Conservation (phyloP, 37 sponge, comb jelly and placozoan genomes). For the Crambe crambe region DNA sequence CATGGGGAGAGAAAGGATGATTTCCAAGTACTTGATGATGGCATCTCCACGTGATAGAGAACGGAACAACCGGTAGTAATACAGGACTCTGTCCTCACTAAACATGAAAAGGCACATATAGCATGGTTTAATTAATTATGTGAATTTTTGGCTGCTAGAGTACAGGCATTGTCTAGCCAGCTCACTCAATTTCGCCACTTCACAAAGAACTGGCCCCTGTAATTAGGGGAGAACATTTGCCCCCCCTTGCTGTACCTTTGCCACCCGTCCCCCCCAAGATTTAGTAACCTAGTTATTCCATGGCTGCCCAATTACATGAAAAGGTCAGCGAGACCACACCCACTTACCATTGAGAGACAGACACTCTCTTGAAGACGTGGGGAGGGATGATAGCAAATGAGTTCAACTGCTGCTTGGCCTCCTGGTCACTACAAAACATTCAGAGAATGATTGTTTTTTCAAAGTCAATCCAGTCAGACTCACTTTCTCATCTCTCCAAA, state of each 20-base stretch:
- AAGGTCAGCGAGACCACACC: too few species aligned
- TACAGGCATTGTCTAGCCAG: too few species aligned
- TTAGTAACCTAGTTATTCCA: too few species aligned
- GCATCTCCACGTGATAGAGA: conserved; percentile 69
- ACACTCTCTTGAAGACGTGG: conserved; percentile 23
- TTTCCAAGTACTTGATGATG: conserved; percentile 67
- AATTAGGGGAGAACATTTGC: too few species aligned
- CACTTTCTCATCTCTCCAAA: conserved; percentile 47
- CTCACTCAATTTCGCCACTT: too few species aligned
- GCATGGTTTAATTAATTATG: neutral
- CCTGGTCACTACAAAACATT: conserved; percentile 38
- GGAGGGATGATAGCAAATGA: conserved; percentile 36
- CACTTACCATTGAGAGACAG: conserved; percentile 49
- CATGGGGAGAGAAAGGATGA: conserved; percentile 63
- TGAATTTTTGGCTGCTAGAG: neutral
- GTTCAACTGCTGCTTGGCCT: conserved; percentile 38
- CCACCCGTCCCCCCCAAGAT: too few species aligned
- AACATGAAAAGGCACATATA: neutral
- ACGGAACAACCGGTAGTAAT: conserved; percentile 50
- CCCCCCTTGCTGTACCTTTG: too few species aligned
- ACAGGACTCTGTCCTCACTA: conserved; percentile 50
- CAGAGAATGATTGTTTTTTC: too few species aligned
- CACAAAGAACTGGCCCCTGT: too few species aligned
- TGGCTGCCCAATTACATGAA: too few species aligned
- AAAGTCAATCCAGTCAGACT: too few species aligned